Percentiles rank a stretch among this genome's conserved stretches.
Conservation (phyloP, 2,113 vertebrate genomes). For the Phalacrocorax carbo region DNA sequence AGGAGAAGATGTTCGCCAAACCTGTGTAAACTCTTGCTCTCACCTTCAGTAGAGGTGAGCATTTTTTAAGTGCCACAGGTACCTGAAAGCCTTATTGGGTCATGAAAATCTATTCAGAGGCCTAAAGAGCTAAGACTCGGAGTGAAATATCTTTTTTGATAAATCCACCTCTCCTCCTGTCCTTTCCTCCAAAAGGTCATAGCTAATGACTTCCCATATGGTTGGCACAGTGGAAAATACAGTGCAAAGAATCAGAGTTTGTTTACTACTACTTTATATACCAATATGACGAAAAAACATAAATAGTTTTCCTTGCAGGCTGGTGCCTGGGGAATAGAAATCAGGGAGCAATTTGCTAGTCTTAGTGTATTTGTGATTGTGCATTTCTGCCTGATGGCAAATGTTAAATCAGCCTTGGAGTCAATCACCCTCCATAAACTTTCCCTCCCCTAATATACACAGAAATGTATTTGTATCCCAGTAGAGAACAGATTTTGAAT, state of each 20-base stretch:
- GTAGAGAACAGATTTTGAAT: conserved; percentile 59
- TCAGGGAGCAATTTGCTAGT: conserved; percentile 69
- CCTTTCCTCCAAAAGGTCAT: conserved; percentile 51
- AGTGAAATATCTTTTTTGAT: conserved; percentile 63
- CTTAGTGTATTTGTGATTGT: conserved; percentile 67
- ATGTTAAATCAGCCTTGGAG: conserved; percentile 67
- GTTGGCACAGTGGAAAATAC: conserved; percentile 63
- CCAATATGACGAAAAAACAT: conserved; percentile 51
- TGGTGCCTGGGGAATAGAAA: conserved; percentile 62
- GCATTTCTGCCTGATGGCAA: conserved; percentile 74
- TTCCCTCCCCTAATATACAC: background rate
- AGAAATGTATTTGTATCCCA: background rate
- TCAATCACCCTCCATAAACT: conserved; percentile 65
- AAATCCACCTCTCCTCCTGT: conserved; percentile 31
- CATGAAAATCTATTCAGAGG: conserved; percentile 19
- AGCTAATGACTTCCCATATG: conserved; percentile 67
- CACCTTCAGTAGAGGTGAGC: background rate
- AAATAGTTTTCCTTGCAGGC: conserved; percentile 67
- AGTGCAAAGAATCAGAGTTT: conserved; percentile 40
- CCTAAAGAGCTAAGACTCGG: background rate
- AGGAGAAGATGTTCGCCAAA: background rate
- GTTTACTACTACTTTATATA: conserved; percentile 63
- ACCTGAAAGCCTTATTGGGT: conserved; percentile 6
- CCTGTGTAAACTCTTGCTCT: background rate
- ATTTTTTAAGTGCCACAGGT: background rate